phyloP scores from a whole-genome alignment of 2,888 invertebrate genomes.

The Dryococelus australis region DNA sequence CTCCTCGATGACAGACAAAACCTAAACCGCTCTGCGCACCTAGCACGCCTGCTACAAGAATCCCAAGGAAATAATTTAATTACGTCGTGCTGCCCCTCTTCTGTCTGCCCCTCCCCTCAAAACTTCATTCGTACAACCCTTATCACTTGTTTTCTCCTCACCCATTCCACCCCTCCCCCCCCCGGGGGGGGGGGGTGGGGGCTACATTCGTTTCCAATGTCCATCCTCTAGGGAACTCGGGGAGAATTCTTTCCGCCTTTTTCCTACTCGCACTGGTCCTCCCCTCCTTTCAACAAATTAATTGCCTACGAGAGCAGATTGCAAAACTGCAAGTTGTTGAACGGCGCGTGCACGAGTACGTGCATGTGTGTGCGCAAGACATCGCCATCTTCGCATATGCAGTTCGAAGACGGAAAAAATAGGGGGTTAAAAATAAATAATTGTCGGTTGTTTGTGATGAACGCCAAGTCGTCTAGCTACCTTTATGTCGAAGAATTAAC shows the following conservation, averaged over 20 bases:
- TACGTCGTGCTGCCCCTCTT: background rate
- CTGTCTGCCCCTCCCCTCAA: background rate
- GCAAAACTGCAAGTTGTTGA: background rate
- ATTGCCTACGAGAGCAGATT: background rate
- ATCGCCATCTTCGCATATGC: no score
- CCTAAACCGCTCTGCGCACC: background rate
- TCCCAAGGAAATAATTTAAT: constrained; percentile 27
- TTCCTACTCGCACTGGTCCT: background rate
- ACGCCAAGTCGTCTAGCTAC: no score
- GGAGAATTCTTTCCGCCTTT: background rate
- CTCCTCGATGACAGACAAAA: constrained; percentile 10
- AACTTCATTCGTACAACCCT: background rate
- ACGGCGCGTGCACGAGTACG: background rate
- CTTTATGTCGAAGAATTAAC: no score
- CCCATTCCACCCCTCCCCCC: no score
- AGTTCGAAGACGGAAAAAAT: no score
- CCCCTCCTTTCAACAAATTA: background rate
- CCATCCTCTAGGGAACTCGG: background rate
- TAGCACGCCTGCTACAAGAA: background rate
- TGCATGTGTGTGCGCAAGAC: no score
- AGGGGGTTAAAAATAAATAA: no score
- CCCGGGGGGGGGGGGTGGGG: no score
- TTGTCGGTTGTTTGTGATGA: no score
- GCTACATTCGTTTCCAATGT: background rate
- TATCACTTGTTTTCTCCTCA: constrained; percentile 2